Evolutionary conservation across 2,797 vertebrate species (phyloP).

Genomic region (Onychomys arenicola): DNA sequence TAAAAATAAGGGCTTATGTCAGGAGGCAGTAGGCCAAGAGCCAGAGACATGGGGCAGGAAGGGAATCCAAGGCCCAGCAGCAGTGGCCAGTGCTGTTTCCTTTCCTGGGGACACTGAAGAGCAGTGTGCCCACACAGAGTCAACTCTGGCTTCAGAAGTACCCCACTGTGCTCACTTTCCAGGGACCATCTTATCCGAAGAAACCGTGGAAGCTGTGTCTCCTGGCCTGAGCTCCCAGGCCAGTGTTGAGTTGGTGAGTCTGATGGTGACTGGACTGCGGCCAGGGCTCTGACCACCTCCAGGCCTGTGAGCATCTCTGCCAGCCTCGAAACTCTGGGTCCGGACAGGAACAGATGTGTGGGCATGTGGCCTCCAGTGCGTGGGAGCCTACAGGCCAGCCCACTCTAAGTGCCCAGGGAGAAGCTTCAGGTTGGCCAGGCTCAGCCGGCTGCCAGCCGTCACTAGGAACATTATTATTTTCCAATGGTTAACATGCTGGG

Average conservation of each 20-base stretch:
- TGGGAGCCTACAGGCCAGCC: neutral
- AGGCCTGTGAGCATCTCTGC: constrained; percentile 41
- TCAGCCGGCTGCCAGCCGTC: constrained; percentile 29
- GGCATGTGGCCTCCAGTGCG: neutral
- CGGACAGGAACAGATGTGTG: rapidly evolving
- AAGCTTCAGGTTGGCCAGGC: neutral
- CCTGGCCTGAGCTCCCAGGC: neutral
- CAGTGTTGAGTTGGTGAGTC: constrained; percentile 4
- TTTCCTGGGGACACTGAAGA: neutral
- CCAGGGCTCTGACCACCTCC: constrained; percentile 34
- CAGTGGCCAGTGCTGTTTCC: neutral
- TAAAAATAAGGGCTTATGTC: constrained; percentile 63
- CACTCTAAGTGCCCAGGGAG: neutral
- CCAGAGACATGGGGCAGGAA: neutral
- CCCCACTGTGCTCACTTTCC: neutral
- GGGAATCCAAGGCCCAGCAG: neutral
- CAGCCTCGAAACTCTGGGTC: neutral
- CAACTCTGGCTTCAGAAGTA: constrained; percentile 23
- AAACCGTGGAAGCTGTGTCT: neutral
- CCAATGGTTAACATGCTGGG: constrained; percentile 83
- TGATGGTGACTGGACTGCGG: rapidly evolving
- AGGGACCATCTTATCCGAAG: neutral
- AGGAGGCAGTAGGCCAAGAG: neutral
- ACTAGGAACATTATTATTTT: constrained; percentile 80
- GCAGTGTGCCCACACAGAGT: rapidly evolving